A percentile compares a stretch with the other conserved stretches of the same genome.
Conservation (phyloP, 2,797 vertebrate species). For the Diplodus puntazzo region DNA sequence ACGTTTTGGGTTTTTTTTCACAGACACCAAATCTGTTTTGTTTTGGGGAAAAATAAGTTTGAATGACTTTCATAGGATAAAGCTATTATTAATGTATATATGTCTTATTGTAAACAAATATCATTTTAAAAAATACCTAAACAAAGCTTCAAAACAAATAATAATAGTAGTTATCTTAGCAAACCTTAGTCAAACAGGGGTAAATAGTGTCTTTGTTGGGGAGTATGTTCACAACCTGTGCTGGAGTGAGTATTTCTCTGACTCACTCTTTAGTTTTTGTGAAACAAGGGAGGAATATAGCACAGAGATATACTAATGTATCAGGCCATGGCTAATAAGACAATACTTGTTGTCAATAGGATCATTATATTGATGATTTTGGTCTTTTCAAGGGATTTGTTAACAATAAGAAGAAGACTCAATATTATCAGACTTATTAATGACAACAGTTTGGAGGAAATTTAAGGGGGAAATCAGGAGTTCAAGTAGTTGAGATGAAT, state of each 20-base stretch:
- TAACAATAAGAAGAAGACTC: neutral
- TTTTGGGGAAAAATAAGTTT: no score
- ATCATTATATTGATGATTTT: neutral
- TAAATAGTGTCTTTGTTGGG: conserved; percentile 1
- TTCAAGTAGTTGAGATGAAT: conserved; percentile 13
- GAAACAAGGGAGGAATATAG: neutral
- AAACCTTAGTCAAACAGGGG: neutral
- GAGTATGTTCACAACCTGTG: neutral
- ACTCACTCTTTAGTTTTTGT: neutral
- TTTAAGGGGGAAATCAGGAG: neutral
- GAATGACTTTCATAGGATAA: neutral
- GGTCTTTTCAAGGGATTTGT: neutral
- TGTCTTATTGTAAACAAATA: no score
- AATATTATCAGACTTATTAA: neutral
- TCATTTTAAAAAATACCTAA: no score
- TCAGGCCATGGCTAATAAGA: neutral
- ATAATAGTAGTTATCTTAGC: neutral
- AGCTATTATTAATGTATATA: neutral
- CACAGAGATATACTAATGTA: neutral
- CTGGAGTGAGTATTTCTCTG: no score
- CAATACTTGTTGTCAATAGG: neutral
- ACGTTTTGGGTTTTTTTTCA: no score
- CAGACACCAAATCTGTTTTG: neutral
- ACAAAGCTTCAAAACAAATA: no score
- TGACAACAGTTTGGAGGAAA: neutral